These are phyloP conservation scores for Rhodinocichla rosea DNA, from an alignment of 2,113 vertebrate genomes.

Conservation along the genomic window DNA sequence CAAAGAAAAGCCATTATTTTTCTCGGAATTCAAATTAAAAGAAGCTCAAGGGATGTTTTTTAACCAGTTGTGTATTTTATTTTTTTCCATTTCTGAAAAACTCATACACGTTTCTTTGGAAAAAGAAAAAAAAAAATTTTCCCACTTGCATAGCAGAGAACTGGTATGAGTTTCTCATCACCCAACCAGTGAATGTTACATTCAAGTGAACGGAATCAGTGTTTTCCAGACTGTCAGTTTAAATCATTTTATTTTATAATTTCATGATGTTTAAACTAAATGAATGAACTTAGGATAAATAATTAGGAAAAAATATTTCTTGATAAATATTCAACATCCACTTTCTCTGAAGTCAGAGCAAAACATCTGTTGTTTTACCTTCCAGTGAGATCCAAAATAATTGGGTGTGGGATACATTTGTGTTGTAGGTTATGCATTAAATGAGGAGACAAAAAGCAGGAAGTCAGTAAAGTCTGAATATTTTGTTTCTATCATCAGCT, in stretches of 20 bases:
- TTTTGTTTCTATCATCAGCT: not conserved
- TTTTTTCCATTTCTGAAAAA: not conserved
- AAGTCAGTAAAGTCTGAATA: not conserved
- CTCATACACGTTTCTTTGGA: not conserved
- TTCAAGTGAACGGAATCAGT: not conserved
- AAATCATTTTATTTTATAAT: not conserved
- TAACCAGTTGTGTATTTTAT: not conserved
- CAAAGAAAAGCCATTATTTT: not conserved
- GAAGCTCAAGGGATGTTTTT: not conserved
- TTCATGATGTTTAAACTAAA: not conserved
- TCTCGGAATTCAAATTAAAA: not conserved
- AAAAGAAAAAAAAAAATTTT: not conserved
- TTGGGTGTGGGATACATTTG: not conserved
- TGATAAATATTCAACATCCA: not conserved
- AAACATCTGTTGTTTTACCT: slow-evolving; percentile 6
- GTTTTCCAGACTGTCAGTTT: not conserved
- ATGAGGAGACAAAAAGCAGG: not conserved
- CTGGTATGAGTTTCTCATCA: not conserved
- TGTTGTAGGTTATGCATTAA: not conserved
- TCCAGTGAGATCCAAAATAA: not conserved
- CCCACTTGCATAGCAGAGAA: not conserved
- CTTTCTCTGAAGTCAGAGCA: not conserved
- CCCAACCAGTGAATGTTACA: not conserved
- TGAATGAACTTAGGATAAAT: not conserved
- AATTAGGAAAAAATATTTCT: not conserved